Conservation (phyloP, 2,888 invertebrate species). For the Mallateleia sp. region DNA sequence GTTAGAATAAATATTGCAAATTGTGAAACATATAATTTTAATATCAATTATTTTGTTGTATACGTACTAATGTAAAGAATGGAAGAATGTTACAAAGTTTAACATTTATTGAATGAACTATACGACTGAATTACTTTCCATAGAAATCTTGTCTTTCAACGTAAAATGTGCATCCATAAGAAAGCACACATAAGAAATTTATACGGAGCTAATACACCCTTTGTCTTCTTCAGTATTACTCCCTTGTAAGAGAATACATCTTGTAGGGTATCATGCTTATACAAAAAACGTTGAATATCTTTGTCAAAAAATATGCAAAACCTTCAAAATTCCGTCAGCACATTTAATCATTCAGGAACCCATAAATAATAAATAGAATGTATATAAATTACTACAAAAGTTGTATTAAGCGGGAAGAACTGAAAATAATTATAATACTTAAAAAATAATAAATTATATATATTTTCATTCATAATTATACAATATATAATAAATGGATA, state of each 20-base stretch:
- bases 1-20: too few species aligned
- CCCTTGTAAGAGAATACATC: constrained; percentile 70
- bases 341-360: neutral
- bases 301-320: constrained; percentile 36
- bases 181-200: constrained; percentile 62
- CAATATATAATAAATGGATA: too few species aligned
- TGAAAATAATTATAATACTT: too few species aligned
- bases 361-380: neutral
- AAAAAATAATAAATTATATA: too few species aligned
- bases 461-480: too few species aligned
- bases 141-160: constrained; percentile 45
- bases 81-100: neutral
- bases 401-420: too few species aligned
- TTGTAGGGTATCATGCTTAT: constrained; percentile 63
- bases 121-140: constrained; percentile 29
- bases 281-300: constrained; percentile 60
- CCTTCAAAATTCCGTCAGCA: constrained; percentile 28
- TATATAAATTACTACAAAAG: too few species aligned
- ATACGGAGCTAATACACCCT: constrained; percentile 70
- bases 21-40: too few species aligned
- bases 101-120: constrained; percentile 32
- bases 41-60: too few species aligned
- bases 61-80: neutral
- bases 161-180: constrained; percentile 60
- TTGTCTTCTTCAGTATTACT: constrained; percentile 64